Evolutionary conservation across 23 tunicate genomes (phyloP), one percentile per base, ranked within the genome.

Genomic region (Botrylloides violaceus): DNA sequence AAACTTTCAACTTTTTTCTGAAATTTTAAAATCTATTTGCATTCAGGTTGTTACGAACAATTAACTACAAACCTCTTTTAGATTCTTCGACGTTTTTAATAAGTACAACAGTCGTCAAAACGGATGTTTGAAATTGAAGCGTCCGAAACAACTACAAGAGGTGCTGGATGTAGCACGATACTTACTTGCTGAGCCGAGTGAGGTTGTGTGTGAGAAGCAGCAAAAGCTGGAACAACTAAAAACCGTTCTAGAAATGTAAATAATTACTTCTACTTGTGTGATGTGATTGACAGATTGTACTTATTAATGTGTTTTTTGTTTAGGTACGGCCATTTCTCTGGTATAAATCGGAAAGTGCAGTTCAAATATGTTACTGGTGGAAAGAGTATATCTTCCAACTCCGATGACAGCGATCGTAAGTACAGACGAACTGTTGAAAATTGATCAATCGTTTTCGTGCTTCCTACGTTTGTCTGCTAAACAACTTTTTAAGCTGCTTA

Each of bases 251-350:
- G 99, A 95, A 82, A 95, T 95, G 99, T 87, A 66, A 70, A 91
- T 83, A 26, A 7, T 47, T n/a, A n/a, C n/a, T n/a, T 65, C 55
- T 12, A 47, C 55, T 47, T 47, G 12, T 12, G 21, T 59, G 18
- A 59, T 12, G 9, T 24, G 27, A 59, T n/a, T 59, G 21, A 59
- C 21, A 59, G 12, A 47, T 12, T 47, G 18, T 47, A 47, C 12
- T 12, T 47, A 18, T 19, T 29, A 15, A 15, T 66, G 20, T 24
- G 22, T 60, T 21, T 24, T 60, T 60, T 60, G 23, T 53, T 26
- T 32, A 88, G 96, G 96, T 88, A 88, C 70, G 96, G 93, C 12
- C 98, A 84, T 61, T 92, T 92, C 58, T 92, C 98, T 27, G 99
- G 99, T 9, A 94, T 94, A 4, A 94, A 94, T 58, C 66, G 99